Evolutionary conservation across 1,140 invertebrate genomes (phyloP), one percentile per base, ranked within the genome.

Genomic region (Cecropterus lyciades): DNA sequence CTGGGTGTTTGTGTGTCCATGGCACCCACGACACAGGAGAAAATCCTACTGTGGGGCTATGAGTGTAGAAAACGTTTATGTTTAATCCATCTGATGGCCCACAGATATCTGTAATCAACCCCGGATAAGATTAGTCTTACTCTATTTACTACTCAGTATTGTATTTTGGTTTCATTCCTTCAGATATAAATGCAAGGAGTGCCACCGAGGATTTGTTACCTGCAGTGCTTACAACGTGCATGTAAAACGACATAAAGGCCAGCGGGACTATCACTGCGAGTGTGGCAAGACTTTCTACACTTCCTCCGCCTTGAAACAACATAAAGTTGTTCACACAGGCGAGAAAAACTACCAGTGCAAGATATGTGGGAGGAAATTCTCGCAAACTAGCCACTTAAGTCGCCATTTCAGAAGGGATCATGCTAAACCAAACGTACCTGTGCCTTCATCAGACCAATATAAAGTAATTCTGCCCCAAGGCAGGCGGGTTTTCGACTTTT

Each of bases 241-340:
- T 65, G 13, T 90, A 3, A 91, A 91, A 65, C 70, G 89, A 0
- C 89, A 91, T 65, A 85, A 85, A 60, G 87, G 87, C 0, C 87
- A 89, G 42, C 64, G 80, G 0, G 89, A 90, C 70, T 86, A 92
- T 64, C 75, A 70, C 42, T 92, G 89, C 57, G 89, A 92, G 20
- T 92, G 89, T 53, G 89, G 89, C 11, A 92, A 92, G 52, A 85
- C 81, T 0, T 92, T 92, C 69, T 92, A 88, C 72, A 92, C 89
- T 0, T 87, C 87, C 0, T 92, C 87, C 0, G 84, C 85, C 0
- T 55, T 92, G 0, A 92, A 92, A 69, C 86, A 88, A 67, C 89
- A 92, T 57, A 82, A 79, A 59, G 82, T 88, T 0, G 86, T 91
- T 0, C 88, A 91, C 49, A 85, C 85, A 0, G 85, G 89, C 3